Evolutionary conservation across 1,140 invertebrate genomes (phyloP), one percentile per base, ranked within the genome.

Genomic region (Sminthurides bifidus): DNA sequence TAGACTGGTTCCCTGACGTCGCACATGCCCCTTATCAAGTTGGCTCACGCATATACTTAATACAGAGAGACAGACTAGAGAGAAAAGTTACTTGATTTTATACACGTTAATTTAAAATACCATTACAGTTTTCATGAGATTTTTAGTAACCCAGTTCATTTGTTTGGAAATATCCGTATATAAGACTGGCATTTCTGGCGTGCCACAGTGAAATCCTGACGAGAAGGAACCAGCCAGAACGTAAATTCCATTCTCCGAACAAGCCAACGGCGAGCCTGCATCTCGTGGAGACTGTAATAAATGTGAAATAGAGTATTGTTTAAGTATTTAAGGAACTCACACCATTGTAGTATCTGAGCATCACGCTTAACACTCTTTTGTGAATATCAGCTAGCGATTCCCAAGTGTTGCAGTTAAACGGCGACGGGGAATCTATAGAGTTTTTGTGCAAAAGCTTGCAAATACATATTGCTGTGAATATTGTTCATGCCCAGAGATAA

Each of bases 131-230:
- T 48, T 48, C 15, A 45, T 17, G 15, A 53, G 15, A 31, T 58
- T 58, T 30, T 40, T 53, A 38, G 24, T 37, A 29, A 56, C 41
- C 59, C 59, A 60, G 15, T 33, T 12, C 12, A 52, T 23, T 10
- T 56, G 48, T 26, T 43, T 35, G 12, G 29, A 21, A 10, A 61
- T 43, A 30, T 58, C 52, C 4, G 59, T 61, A 46, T 58, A 61
- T 15, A 58, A 14, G n/a, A 61, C 59, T 10, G 59, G 59, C 31
- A 44, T 52, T 6, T 52, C 35, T 0, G 23, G 33, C 6, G 52
- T 45, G 2, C 60, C 61, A 38, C 61, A 63, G 48, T 63, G 61
- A 30, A 63, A 63, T 1, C 61, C 61, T 10, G 35, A 46, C 19
- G 53, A 56, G 40, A 63, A 63, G 23, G 59, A 52, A 8, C 61